Percentiles rank a stretch among this genome's conserved stretches.
These are phyloP conservation scores for Smutsia temminckii DNA, from an alignment of 2,797 vertebrate genomes.

Conservation along the genomic window DNA sequence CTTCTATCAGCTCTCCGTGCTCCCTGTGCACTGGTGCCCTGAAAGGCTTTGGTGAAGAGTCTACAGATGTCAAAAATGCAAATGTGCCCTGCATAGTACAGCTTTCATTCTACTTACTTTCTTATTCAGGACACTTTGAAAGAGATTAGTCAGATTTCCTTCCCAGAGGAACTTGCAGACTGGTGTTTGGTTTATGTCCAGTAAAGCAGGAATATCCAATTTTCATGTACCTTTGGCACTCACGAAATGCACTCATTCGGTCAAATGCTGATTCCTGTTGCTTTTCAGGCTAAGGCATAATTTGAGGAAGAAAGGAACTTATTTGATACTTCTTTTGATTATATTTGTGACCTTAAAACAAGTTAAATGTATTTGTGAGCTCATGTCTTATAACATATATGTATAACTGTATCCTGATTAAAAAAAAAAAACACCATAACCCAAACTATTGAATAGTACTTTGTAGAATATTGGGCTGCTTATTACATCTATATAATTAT, in stretches of 20 bases:
- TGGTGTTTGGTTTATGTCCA: not conserved
- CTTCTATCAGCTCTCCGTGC: not conserved
- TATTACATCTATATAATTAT: not conserved
- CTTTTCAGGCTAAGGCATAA: not conserved
- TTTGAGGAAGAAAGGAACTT: not conserved
- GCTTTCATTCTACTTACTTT: not conserved
- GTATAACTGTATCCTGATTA: not conserved
- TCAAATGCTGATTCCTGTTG: not conserved
- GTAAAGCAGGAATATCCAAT: not conserved
- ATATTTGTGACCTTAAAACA: not conserved
- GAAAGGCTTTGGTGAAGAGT: not conserved
- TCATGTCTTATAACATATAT: not conserved
- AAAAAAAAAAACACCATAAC: not conserved
- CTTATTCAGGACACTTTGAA: not conserved
- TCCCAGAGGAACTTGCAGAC: not conserved
- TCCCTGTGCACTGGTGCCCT: not conserved
- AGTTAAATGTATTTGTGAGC: not conserved
- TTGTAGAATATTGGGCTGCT: not conserved
- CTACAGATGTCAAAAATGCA: constrained; percentile 10
- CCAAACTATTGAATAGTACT: not conserved
- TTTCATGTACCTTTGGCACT: not conserved
- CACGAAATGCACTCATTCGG: not conserved
- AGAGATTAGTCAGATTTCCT: not conserved
- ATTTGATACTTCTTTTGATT: not conserved
- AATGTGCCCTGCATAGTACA: not conserved